Base-by-base conservation (phyloP, 2,888 invertebrate species). In the Hemistola chrysoprasaria region DNA sequence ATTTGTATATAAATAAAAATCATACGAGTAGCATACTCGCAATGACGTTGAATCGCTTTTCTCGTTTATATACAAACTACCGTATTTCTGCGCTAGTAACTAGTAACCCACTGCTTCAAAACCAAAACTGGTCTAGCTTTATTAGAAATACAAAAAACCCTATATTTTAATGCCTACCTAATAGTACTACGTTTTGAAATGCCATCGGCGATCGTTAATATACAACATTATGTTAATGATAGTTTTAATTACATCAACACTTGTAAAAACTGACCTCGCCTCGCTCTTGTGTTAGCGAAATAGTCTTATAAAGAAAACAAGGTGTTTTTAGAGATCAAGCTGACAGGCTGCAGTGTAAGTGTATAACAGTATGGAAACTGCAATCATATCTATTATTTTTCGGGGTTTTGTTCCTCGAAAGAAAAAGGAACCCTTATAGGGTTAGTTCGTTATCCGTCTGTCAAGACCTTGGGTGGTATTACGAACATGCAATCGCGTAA, bases 221-320 rank as follows among this genome's bases (percentile, higher is more conserved):
- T 22, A 33, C 24, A 26, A 35, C 25, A 32, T 26, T 21, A 38
- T 31, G 26, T n/a, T 38, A 38, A 37, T 38, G 34, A 34, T 22
- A 26, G 20, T 34, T 24, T 37, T 44, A 39, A 44, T 39, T 34
- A 44, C 34, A 35, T 34, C 11, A 44, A 44, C 38, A 39, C 6
- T 16, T 26, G 30, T 39, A 44, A 44, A 39, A 44, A 44, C 30
- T 34, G 22, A 34, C 30, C 23, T 22, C 24, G 11, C 30, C 23
- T 22, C 24, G 11, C 10, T 22, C 22, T 34, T 24, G 40, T 32
- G 16, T 11, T 25, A 10, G 16, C 25, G 21, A 23, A 34, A 30
- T 32, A 11, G 32, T 22, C 22, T 22, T 36, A 8, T 27, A n/a
- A 7, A 8, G 16, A 9, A 22, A 38, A 38, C 39, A 22, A 27